Percentiles rank a stretch among this genome's conserved stretches.
phyloP scores from a whole-genome alignment of 2,888 invertebrate genomes.

The Conistra vaccinii region DNA sequence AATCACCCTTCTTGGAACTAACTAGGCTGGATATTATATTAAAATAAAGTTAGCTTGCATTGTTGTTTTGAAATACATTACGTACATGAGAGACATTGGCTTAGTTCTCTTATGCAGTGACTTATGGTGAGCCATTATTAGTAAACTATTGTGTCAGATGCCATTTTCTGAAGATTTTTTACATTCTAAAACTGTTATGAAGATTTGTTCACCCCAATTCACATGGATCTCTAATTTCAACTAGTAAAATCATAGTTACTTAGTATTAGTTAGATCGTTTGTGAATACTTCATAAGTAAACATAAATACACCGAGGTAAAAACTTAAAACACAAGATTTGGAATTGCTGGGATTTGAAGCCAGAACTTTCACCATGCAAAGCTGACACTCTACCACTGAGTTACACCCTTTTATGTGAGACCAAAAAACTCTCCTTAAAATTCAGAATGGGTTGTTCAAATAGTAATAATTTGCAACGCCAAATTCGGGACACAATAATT shows the following conservation, averaged over 20 bases:
- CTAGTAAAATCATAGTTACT: background rate
- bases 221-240: background rate
- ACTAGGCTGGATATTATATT: background rate
- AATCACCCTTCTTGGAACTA: background rate
- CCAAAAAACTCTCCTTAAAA: too few relatives aligned
- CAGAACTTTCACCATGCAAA: slow-evolving; percentile 93
- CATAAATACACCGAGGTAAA: background rate
- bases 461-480: background rate
- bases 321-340: background rate
- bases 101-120: background rate
- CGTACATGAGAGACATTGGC: background rate
- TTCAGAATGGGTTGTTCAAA: background rate
- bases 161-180: background rate
- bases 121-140: background rate
- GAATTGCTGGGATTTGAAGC: background rate
- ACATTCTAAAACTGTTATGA: background rate
- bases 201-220: background rate
- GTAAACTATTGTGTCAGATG: background rate
- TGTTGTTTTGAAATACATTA: slow-evolving; percentile 1
- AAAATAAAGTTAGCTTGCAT: slow-evolving; percentile 5
- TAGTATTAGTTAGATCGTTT: too few relatives aligned
- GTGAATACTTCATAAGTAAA: background rate
- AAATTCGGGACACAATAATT: background rate
- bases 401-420: slow-evolving; percentile 68
- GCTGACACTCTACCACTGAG: slow-evolving; percentile 92